Percentiles rank a stretch among this genome's conserved stretches.
These are phyloP conservation scores for Calyptommatus sinebrachiatus DNA, from an alignment of 2,113 vertebrate genomes.

Conservation along the genomic window DNA sequence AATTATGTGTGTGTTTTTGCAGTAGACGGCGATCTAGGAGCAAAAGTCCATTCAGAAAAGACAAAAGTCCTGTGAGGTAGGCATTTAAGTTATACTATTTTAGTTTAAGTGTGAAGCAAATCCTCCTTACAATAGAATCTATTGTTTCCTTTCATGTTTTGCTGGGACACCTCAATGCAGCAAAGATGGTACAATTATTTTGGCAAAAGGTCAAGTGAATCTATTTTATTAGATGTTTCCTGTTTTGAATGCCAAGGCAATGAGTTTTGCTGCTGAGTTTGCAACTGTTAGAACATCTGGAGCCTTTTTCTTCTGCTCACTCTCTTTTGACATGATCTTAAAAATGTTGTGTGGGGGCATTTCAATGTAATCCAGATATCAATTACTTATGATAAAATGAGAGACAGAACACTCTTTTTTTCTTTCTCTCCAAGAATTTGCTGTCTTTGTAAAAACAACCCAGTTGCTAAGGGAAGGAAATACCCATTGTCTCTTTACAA, in stretches of 20 bases:
- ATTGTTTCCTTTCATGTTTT: not conserved
- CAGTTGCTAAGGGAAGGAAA: not conserved
- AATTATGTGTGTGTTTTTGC: constrained; percentile 51
- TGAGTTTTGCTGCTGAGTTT: not conserved
- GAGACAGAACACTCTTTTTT: not conserved
- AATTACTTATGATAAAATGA: not conserved
- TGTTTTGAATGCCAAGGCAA: not conserved
- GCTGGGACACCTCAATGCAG: not conserved
- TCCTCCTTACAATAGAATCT: not conserved
- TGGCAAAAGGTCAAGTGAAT: not conserved
- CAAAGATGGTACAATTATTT: not conserved
- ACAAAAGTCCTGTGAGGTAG: constrained; percentile 93
- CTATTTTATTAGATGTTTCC: not conserved
- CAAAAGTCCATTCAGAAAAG: constrained; percentile 90
- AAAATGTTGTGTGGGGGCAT: not conserved
- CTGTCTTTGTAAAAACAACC: not conserved
- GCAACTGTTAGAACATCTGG: not conserved
- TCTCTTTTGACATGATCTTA: not conserved
- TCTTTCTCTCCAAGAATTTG: not conserved
- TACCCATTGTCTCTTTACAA: not conserved
- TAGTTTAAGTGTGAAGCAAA: not conserved
- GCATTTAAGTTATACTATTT: not conserved
- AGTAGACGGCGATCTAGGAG: constrained; percentile 86
- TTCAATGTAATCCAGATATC: too few relatives aligned
- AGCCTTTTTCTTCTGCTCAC: not conserved